Conservation (phyloP, 2,113 vertebrate genomes). For the Dasyurus viverrinus region DNA sequence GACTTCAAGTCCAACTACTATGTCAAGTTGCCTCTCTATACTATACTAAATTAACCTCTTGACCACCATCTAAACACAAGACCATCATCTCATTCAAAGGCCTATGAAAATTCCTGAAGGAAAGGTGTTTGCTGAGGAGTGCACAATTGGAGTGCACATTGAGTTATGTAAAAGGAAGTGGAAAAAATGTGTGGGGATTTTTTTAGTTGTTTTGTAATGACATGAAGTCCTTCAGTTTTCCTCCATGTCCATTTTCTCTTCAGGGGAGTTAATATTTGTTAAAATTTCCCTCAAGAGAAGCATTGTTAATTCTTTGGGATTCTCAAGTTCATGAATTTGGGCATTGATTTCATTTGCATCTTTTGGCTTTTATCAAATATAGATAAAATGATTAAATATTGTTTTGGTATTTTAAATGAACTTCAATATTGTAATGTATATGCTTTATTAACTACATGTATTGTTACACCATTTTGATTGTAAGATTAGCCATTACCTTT, state of each 20-base stretch:
- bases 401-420: slow-evolving; percentile 25
- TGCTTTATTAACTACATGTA: background rate
- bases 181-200: background rate
- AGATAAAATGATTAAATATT: slow-evolving; percentile 8
- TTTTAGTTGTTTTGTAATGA: background rate
- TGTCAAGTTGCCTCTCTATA: background rate
- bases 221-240: background rate
- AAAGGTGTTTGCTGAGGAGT: too few relatives aligned
- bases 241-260: background rate
- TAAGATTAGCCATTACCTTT: background rate
- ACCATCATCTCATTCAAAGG: too few relatives aligned
- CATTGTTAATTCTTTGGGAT: slow-evolving; percentile 16
- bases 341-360: slow-evolving; percentile 2
- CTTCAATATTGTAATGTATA: background rate
- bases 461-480: background rate
- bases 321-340: background rate
- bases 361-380: slow-evolving; percentile 26
- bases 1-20: too few relatives aligned
- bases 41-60: too few relatives aligned
- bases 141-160: too few relatives aligned
- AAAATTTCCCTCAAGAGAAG: background rate
- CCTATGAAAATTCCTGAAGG: too few relatives aligned
- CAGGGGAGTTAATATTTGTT: background rate
- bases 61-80: too few relatives aligned
- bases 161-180: background rate